Conservation (phyloP, 2,113 vertebrate species). For the Lepisosteus oculatus region DNA sequence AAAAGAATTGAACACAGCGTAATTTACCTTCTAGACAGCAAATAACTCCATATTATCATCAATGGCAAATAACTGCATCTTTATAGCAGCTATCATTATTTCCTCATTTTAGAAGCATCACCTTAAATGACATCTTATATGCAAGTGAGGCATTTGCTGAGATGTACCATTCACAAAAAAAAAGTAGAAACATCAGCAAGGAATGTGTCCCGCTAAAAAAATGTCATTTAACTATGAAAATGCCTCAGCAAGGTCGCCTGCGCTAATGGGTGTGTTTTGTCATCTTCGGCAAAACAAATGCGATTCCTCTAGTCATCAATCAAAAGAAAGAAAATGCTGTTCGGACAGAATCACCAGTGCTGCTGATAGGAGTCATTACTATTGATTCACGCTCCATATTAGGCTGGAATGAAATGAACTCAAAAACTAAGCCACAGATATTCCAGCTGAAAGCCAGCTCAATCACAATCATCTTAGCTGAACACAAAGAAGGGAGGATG, state of each 20-base stretch:
- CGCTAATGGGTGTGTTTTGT: neutral
- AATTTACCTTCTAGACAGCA: no score
- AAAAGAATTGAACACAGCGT: no score
- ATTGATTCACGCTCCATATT: constrained; percentile 5
- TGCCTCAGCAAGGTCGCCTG: neutral
- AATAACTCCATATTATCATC: no score
- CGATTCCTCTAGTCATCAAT: constrained; percentile 3
- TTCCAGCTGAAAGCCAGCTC: neutral
- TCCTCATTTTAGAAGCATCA: no score
- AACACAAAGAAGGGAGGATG: neutral
- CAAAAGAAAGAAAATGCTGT: constrained; percentile 1
- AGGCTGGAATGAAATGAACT: constrained; percentile 1
- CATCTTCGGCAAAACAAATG: constrained; percentile 4
- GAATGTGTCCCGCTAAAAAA: neutral
- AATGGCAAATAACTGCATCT: no score
- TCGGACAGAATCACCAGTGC: neutral
- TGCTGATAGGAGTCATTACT: constrained; percentile 13
- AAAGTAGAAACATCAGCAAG: no score
- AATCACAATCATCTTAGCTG: neutral
- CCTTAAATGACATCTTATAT: no score
- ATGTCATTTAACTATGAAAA: constrained; percentile 3
- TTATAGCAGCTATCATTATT: no score
- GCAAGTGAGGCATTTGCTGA: no score
- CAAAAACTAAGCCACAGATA: neutral
- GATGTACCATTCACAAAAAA: no score